A percentile compares a stretch with the other conserved stretches of the same genome.
Conservation (phyloP, 1,140 invertebrate genomes). For the Camponotus vicinus region DNA sequence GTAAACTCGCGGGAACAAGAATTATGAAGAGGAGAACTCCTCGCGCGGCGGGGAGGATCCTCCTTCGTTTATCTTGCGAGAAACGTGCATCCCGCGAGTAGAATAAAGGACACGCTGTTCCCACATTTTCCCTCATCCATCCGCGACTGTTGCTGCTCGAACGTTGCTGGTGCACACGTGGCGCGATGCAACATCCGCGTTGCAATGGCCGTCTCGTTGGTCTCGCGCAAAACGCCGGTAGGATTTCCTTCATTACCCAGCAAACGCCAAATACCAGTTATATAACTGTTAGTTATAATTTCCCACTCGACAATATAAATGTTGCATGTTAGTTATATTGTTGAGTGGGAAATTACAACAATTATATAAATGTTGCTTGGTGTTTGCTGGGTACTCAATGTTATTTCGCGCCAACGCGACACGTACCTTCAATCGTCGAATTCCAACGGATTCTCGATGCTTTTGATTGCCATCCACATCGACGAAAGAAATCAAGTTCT, state of each 20-base stretch:
- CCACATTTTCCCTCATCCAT: conserved; percentile 66
- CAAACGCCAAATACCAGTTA: no score
- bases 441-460: not conserved
- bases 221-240: not conserved
- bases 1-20: conserved; percentile 48
- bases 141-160: conserved; percentile 10
- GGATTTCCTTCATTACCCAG: not conserved
- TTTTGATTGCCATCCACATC: not conserved
- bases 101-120: conserved; percentile 74
- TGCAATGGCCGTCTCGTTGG: conserved; percentile 50
- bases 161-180: conserved; percentile 33
- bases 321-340: no score
- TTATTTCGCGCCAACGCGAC: not conserved
- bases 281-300: no score
- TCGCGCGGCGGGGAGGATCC: not conserved
- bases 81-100: conserved; percentile 13
- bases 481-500: not conserved
- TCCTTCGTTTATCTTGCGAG: conserved; percentile 34
- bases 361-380: no score
- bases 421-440: not conserved
- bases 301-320: no score
- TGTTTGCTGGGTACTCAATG: not conserved
- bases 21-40: conserved; percentile 1
- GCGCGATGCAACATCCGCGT: conserved; percentile 55
- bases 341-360: no score